Evolutionary conservation across 1,140 invertebrate species (phyloP).

Genomic region (Drosophila pruinosa): DNA sequence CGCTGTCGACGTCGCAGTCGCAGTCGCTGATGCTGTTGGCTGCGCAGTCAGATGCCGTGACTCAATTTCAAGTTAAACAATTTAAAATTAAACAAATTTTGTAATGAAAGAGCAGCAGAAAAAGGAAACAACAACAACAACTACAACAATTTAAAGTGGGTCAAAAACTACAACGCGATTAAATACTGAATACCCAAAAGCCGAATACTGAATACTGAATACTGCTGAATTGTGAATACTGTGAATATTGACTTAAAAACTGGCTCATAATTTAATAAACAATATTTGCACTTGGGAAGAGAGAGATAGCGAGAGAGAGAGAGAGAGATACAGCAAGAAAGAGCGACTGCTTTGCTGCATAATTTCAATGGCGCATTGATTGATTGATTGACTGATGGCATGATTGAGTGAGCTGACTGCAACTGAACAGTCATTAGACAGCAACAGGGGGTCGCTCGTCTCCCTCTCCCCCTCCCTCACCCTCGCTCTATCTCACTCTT

Average conservation of each 20-base stretch:
- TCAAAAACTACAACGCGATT: slow-evolving; percentile 64
- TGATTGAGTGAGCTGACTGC: slow-evolving; percentile 19
- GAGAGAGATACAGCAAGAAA: neutral
- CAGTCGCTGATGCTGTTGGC: neutral
- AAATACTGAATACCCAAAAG: slow-evolving; percentile 41
- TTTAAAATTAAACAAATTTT: slow-evolving; percentile 78
- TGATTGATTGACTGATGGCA: slow-evolving; percentile 26
- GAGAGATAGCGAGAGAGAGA: slow-evolving; percentile 4
- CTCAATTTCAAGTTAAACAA: slow-evolving; percentile 78
- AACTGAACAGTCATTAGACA: slow-evolving; percentile 36
- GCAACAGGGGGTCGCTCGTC: slow-evolving; percentile 5
- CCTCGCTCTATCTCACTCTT: neutral
- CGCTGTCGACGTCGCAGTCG: neutral
- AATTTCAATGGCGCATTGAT: slow-evolving; percentile 63
- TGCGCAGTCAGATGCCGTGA: slow-evolving; percentile 46
- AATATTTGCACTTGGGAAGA: slow-evolving; percentile 36
- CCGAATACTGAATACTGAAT: neutral
- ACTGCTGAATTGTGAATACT: slow-evolving; percentile 31
- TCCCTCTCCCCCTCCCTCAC: neutral
- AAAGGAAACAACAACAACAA: slow-evolving; percentile 45
- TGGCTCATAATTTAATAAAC: slow-evolving; percentile 65
- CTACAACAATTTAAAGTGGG: slow-evolving; percentile 52
- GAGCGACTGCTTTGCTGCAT: slow-evolving; percentile 31
- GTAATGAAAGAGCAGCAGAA: slow-evolving; percentile 67
- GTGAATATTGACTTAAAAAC: slow-evolving; percentile 29